Base-by-base conservation (phyloP, 1,140 invertebrate species). In the Geopemphigus sp. region DNA sequence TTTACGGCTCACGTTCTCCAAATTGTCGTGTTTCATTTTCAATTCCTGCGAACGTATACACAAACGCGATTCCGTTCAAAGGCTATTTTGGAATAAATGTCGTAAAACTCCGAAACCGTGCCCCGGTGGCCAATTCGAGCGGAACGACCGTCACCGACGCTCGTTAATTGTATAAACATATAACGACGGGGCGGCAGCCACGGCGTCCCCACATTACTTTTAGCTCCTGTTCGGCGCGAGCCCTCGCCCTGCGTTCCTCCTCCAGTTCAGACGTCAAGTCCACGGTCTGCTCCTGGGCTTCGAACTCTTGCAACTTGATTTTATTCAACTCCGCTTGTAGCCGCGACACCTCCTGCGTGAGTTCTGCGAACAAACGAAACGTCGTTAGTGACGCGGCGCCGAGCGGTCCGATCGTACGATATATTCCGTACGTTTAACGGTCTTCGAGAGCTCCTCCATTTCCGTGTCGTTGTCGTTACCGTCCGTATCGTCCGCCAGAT, bases 271-370 rank as follows among this genome's bases (percentile, higher is more conserved):
- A 83, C 1, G 85, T 85, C 17, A 88, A 81, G 6, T 86, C 84
- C 15, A 85, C 84, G 2, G 86, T 84, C 81, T 89, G 86, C 83
- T 92, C 91, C 70, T 90, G 90, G 0, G 91, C 90, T 83, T 92
- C 91, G 81, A 92, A 92, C 85, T 92, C 91, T 68, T 89, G 88
- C 57, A 92, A 85, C 26, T 88, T 87, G 0, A 89, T 88, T 1
- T 89, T 84, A 84, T 88, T 90, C 19, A 91, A 84, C 83, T 92
- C 90, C 0, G 91, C 89, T 84, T 92, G 91, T 22, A 92, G 84
- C 50, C 87, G 85, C 0, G 90, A 90, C 19, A 92, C 86, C 83
- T 91, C 89, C 70, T 86, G 85, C 80, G 89, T 91, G 17, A 92
- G 85, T 74, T 90, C 90, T 84, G 85, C 10, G 83, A 83, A 72